Evolutionary conservation across 1,140 invertebrate genomes (phyloP).

Genomic region (Eciton burchellii): DNA sequence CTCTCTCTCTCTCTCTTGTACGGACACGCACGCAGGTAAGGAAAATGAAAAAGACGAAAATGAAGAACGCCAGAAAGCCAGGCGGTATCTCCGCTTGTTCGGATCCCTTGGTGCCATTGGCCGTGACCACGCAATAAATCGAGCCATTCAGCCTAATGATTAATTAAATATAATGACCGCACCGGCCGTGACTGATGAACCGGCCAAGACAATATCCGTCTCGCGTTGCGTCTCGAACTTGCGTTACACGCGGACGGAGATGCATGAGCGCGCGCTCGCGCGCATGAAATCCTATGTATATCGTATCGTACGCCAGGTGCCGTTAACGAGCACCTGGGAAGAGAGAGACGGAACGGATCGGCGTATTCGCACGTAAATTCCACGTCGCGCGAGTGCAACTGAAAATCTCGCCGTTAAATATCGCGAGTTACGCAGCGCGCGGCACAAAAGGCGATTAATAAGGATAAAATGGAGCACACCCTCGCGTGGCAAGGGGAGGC

Average conservation of each 20-base stretch:
- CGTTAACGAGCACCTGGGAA: neutral
- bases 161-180: conserved; percentile 84
- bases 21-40: neutral
- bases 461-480: too few relatives aligned
- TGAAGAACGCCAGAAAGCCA: conserved; percentile 40
- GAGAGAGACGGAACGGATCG: neutral
- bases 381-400: too few relatives aligned
- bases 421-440: too few relatives aligned
- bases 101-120: conserved; percentile 40
- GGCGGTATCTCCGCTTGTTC: conserved; percentile 34
- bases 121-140: conserved; percentile 74
- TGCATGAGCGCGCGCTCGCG: conserved; percentile 39
- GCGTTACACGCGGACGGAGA: conserved; percentile 58
- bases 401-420: too few relatives aligned
- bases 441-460: too few relatives aligned
- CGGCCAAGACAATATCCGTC: conserved; percentile 80
- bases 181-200: conserved; percentile 78
- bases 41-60: conserved; percentile 11
- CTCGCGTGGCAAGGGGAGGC: too few relatives aligned
- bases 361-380: too few relatives aligned
- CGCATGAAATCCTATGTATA: conserved; percentile 11
- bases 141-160: conserved; percentile 79
- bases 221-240: conserved; percentile 63
- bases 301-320: conserved; percentile 14
- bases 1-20: neutral